These are phyloP conservation scores for Clostera curtula DNA, from an alignment of 2,888 invertebrate species.

Conservation along the genomic window DNA sequence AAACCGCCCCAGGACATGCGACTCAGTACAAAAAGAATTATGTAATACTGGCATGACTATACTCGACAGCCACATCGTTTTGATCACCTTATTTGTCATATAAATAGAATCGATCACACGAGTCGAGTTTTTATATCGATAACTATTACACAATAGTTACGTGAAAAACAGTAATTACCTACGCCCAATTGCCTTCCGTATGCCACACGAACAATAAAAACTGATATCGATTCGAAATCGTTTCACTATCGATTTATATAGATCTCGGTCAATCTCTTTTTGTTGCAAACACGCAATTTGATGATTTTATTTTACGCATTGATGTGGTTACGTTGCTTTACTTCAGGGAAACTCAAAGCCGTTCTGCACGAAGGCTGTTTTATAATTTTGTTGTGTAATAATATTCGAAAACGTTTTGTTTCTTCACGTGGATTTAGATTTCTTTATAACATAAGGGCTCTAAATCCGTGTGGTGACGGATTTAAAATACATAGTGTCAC, in stretches of 20 bases:
- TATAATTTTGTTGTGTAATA: background rate
- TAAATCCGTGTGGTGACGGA: no score
- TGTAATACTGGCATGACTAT: no score
- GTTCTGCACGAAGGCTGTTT: background rate
- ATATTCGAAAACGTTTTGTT: background rate
- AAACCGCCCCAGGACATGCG: no score
- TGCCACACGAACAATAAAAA: conserved; percentile 60
- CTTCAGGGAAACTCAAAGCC: conserved; percentile 9
- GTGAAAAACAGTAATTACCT: conserved; percentile 58
- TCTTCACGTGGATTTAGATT: no score
- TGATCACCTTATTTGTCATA: conserved; percentile 20
- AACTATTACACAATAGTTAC: conserved; percentile 61
- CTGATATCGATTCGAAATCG: conserved; percentile 56
- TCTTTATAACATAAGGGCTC: no score
- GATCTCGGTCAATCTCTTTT: conserved; percentile 63
- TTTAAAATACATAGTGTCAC: no score
- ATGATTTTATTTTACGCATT: conserved; percentile 35
- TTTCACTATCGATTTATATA: conserved; percentile 43
- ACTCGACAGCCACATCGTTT: conserved; percentile 21
- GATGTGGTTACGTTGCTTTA: conserved; percentile 20
- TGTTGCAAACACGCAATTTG: conserved; percentile 55
- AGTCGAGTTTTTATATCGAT: conserved; percentile 37
- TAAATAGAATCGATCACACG: conserved; percentile 26
- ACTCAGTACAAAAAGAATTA: no score
- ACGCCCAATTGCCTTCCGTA: conserved; percentile 54